Conservation (phyloP, 1,140 invertebrate genomes). For the Calycopis cecrops region DNA sequence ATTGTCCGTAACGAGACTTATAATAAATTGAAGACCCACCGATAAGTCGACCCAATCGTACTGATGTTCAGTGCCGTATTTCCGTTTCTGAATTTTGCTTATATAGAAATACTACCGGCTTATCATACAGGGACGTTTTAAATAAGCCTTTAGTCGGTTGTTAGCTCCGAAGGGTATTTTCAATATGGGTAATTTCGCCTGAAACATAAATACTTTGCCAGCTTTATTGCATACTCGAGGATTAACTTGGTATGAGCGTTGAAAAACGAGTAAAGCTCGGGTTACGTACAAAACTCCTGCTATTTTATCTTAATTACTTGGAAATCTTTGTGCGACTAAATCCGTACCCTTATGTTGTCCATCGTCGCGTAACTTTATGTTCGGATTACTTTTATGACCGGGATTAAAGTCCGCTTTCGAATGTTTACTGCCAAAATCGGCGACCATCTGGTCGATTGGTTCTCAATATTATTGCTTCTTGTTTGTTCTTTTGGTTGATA, state of each 20-base stretch:
- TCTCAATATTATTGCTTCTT: conserved; percentile 36
- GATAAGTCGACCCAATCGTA: no score
- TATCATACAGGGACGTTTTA: conserved; percentile 30
- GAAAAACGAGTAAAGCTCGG: conserved; percentile 60
- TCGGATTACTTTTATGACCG: conserved; percentile 71
- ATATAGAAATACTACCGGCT: no score
- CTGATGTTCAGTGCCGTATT: no score
- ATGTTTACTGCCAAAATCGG: conserved; percentile 62
- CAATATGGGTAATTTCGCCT: conserved; percentile 72
- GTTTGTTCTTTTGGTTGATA: no score
- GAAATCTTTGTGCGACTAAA: conserved; percentile 69
- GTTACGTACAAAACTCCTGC: conserved; percentile 64
- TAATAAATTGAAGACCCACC: background rate
- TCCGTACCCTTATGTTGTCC: conserved; percentile 71
- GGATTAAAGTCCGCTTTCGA: conserved; percentile 69
- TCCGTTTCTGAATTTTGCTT: no score
- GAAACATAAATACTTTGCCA: conserved; percentile 69
- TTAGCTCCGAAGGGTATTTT: conserved; percentile 70
- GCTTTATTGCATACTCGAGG: conserved; percentile 70
- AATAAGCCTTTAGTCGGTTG: conserved; percentile 65
- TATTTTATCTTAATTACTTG: conserved; percentile 74
- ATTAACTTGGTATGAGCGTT: conserved; percentile 68
- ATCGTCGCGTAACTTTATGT: conserved; percentile 73
- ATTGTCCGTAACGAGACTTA: no score
- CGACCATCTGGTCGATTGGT: conserved; percentile 50